Percentiles rank a stretch among this genome's conserved stretches.
Conservation (phyloP, 2,888 invertebrate species). For the Pomacea canaliculata region DNA sequence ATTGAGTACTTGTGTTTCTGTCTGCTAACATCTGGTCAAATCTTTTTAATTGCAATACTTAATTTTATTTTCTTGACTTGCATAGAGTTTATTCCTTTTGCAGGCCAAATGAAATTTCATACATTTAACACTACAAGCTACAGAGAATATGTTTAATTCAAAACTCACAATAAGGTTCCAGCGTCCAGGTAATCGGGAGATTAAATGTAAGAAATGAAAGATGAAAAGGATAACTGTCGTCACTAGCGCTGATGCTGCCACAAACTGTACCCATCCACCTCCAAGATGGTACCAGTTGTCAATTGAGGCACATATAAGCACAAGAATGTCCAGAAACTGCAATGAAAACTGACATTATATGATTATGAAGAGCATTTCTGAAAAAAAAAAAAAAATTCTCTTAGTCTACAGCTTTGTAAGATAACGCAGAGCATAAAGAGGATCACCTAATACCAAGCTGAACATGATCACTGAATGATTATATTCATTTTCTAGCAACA, state of each 20-base stretch:
- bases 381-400: background rate
- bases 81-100: too few relatives aligned
- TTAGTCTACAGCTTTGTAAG: background rate
- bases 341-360: slow-evolving; percentile 22
- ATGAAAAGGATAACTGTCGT: slow-evolving; percentile 55
- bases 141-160: too few relatives aligned
- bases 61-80: too few relatives aligned
- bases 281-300: slow-evolving; percentile 45
- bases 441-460: too few relatives aligned
- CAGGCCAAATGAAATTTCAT: too few relatives aligned
- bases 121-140: background rate
- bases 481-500: too few relatives aligned
- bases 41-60: too few relatives aligned
- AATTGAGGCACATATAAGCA: slow-evolving; percentile 58
- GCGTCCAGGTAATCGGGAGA: slow-evolving; percentile 57
- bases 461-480: too few relatives aligned
- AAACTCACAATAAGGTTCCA: slow-evolving; percentile 63
- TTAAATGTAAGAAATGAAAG: slow-evolving; percentile 57
- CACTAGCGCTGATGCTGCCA: slow-evolving; percentile 57
- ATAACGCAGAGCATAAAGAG: background rate
- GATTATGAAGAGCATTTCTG: background rate
- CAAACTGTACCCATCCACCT: slow-evolving; percentile 66
- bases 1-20: too few relatives aligned
- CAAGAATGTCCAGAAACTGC: slow-evolving; percentile 57
- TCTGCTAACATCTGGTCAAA: too few relatives aligned